Evolutionary conservation across 1,140 invertebrate genomes (phyloP), one percentile per base, ranked within the genome.

Genomic region (Frieseomelitta varia): DNA sequence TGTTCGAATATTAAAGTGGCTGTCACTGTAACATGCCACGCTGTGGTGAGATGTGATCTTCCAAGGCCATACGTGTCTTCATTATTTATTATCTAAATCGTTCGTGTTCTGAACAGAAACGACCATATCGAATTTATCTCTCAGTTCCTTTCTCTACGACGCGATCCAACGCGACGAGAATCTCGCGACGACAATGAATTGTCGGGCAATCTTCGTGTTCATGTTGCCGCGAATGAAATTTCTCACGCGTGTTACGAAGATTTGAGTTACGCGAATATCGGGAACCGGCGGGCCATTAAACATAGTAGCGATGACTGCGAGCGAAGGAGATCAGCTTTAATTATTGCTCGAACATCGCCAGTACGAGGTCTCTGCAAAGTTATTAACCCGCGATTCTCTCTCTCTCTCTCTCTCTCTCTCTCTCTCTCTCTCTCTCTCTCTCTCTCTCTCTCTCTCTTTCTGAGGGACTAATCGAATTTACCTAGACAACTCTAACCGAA

Each of bases 291-390:
- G 6, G 34, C 30, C 19, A 39, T 21, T 39, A 39, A 34, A 39
- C 1, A 10, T 2, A 47, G 58, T 17, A 27, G 63, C 39, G 68
- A 69, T n/a, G 68, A 71, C 51, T 14, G 67, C 34, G 8, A 68
- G 2, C 34, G 24, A 10, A 11, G 15, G 10, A 27, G 47, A 53
- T 74, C 72, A n/a, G 17, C 27, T 74, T 74, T 74, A 74, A 74
- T 74, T 74, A 53, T 74, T 56, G n/a, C 53, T 56, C 73, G 53
- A 75, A 75, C 34, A 75, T 39, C 73, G 72, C 12, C 11, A 8
- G 15, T 17, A 24, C 51, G 72, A 21, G 72, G 17, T 27, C 39
- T 6, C 39, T 47, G 39, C 15, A 12, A 30, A 73, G 17, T 74
- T 27, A 51, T 74, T 74, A 30, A 55, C 19, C 11, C 14, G 51